Evolutionary conservation across 2,797 vertebrate species (phyloP), one percentile per base, ranked within the genome.

Genomic region (Eulemur coronatus): DNA sequence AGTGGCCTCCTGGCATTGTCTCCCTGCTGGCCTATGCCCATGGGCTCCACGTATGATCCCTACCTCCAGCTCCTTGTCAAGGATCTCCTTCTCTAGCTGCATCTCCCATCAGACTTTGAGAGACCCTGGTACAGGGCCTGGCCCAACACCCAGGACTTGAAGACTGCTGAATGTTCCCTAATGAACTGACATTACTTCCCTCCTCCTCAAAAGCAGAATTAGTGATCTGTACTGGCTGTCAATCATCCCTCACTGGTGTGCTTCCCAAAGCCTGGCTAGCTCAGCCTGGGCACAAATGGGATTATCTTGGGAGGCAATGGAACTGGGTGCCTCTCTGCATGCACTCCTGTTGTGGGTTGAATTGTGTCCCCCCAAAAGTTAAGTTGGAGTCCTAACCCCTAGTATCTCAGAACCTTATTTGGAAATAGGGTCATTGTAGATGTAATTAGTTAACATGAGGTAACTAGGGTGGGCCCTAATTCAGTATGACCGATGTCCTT

Each of bases 1-100:
- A 8, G 65, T 0, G 0, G 59, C 26, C 26, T 46, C 65, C 11
- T 2, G 0, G 6, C 0, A 1, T 55, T 12, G 2, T 8, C n/a
- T 26, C 22, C 80, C 26, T 35, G 10, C 46, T 67, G 7, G 30
- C 69, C 76, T 41, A 18, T 24, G 24, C 24, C 52, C 18, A 2
- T 4, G 7, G 2, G 8, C 65, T 41, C 13, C 38, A 2, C 0
- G 1, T 0, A 12, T 7, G 14, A 41, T 0, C 9, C 28, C n/a
- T 3, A 7, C n/a, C 15, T 15, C 18, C 0, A 0, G 2, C 14
- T 35, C 59, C 61, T 59, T 5, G 17, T 30, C 28, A 9, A 61
- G 78, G 70, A 43, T 30, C 28, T 24, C 7, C 22, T 7, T 76
- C 63, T 24, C 5, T 2, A 5, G 9, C 30, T 1, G 30, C 20